These are phyloP conservation scores for Drosophila nr. medialis DNA, from an alignment of 2,888 invertebrate genomes.

Conservation along the genomic window DNA sequence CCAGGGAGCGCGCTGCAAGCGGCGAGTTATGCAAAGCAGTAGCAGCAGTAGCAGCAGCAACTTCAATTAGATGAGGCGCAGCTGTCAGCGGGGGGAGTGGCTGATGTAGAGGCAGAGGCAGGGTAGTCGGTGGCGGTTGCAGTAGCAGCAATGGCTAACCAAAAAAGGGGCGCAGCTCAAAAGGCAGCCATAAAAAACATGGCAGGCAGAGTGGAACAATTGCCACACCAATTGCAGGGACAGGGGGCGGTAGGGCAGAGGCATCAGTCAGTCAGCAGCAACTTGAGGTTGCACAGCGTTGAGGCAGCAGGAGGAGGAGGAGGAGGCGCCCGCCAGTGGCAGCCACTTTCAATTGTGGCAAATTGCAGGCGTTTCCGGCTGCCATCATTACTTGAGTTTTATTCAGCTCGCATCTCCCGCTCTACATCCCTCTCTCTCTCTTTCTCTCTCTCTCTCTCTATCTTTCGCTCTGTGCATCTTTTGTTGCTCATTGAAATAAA, in stretches of 20 bases:
- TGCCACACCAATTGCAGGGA: slow-evolving; percentile 21
- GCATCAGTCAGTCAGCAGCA: slow-evolving; percentile 3
- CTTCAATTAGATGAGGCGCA: slow-evolving; percentile 69
- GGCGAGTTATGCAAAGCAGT: slow-evolving; percentile 66
- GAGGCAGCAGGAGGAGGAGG: neutral
- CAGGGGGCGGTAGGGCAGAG: neutral
- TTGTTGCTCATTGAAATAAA: slow-evolving; percentile 30
- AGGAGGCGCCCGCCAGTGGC: slow-evolving; percentile 49
- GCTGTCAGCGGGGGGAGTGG: slow-evolving; percentile 26
- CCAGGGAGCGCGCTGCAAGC: slow-evolving; percentile 30
- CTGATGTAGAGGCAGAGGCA: slow-evolving; percentile 6
- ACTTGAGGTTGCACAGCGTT: slow-evolving; percentile 18
- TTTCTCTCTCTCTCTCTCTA: neutral
- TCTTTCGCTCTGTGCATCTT: neutral
- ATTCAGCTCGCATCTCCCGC: slow-evolving; percentile 22
- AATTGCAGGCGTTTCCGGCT: slow-evolving; percentile 82
- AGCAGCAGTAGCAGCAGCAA: slow-evolving; percentile 53
- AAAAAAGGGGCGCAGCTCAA: slow-evolving; percentile 72
- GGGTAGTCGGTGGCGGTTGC: slow-evolving; percentile 60
- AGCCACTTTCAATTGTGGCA: slow-evolving; percentile 81
- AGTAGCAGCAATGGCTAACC: slow-evolving; percentile 60
- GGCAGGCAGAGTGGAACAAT: slow-evolving; percentile 61
- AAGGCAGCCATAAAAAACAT: slow-evolving; percentile 59
- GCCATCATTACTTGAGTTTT: slow-evolving; percentile 75
- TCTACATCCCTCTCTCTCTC: slow-evolving; percentile 4